Base-by-base conservation (phyloP, 2,888 invertebrate species). In the Dryadula phaetusa region DNA sequence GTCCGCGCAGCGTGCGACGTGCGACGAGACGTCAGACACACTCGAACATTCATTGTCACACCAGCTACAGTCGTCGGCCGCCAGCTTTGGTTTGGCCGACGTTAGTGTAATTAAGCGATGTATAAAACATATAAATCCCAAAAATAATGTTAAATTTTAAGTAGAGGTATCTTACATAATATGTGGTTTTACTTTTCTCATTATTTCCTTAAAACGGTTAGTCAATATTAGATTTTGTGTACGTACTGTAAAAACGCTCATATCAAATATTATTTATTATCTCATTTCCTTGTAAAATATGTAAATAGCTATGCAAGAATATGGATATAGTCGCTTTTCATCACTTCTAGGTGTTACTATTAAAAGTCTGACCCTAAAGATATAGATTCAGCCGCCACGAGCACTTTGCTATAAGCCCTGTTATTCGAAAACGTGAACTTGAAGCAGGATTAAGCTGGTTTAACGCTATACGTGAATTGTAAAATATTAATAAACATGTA, bases 261-360 rank as follows among this genome's bases (percentile, higher is more conserved):
- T 91, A 90, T 91, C 92, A 88, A 87, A 87, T 81, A 79, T 84
- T 84, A 85, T 86, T 86, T 85, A 86, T 88, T 82, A 81, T 88
- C 90, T 88, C 85, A 85, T 84, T 86, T 78, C 85, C 83, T 86
- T 92, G 92, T 92, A 92, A 85, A 86, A 90, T 88, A 90, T 92
- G 92, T 92, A 92, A 88, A 92, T 92, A 92, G 79, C 82, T 83
- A 79, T 82, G 84, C 84, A 85, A 80, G 82, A 82, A 37, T 56
- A 22, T 56, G 34, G 56, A n/a, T 37, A n/a, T 56, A 56, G 56
- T 40, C 20, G 56, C 10, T 56, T 40, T 56, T 56, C 37, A 56
- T 40, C 37, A 40, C 20, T 40, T 56, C 56, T 56, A 56, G 56
- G 40, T 56, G 56, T 56, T 56, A 56, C 37, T 37, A 56, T 56